Percentiles rank a stretch among this genome's conserved stretches.
Conservation (phyloP, 2,113 vertebrate genomes). For the Grallaria varia region DNA sequence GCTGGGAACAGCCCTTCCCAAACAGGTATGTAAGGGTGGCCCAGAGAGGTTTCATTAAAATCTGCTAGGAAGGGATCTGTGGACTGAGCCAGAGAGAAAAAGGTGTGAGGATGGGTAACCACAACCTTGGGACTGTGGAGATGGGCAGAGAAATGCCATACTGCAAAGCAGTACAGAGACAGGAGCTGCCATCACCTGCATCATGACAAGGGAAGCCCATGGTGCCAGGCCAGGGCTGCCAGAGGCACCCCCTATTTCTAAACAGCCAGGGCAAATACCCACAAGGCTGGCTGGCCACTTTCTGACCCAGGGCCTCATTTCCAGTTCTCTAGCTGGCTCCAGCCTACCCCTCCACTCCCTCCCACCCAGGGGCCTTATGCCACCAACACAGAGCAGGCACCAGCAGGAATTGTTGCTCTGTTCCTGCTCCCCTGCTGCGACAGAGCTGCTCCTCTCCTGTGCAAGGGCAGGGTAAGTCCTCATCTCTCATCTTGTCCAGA, state of each 20-base stretch:
- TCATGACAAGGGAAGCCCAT: rapidly evolving
- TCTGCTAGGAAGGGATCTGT: not conserved
- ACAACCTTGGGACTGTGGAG: not conserved
- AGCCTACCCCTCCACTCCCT: not conserved
- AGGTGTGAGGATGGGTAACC: not conserved
- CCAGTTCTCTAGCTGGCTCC: not conserved
- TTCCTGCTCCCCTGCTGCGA: not conserved
- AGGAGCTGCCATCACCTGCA: not conserved
- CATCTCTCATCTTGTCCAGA: not conserved
- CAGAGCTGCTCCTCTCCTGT: not conserved
- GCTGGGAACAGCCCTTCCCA: not conserved
- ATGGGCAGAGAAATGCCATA: not conserved
- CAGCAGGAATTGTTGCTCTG: not conserved
- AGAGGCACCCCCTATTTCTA: not conserved
- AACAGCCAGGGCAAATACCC: not conserved
- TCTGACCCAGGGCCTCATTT: not conserved
- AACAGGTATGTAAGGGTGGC: not conserved
- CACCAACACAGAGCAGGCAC: not conserved
- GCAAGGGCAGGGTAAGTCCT: not conserved
- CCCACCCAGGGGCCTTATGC: not conserved
- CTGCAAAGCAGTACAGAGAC: not conserved
- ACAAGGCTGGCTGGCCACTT: not conserved
- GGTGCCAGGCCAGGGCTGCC: not conserved
- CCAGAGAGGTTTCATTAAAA: not conserved
- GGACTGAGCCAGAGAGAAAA: not conserved